phyloP scores from a whole-genome alignment of 2,797 vertebrate species.

The Furcifer pardalis region DNA sequence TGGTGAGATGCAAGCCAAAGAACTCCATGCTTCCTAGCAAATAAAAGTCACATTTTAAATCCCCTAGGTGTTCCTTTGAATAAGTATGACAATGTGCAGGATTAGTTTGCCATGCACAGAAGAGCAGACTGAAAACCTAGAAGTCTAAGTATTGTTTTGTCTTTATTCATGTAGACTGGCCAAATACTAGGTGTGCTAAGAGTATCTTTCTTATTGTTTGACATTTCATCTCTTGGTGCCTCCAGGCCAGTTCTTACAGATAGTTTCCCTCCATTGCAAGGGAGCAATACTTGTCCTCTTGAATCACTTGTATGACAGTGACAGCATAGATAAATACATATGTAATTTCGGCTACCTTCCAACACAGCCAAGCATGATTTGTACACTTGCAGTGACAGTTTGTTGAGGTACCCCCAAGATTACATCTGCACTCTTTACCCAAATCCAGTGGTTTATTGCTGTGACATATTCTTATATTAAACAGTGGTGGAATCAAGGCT shows the following conservation, averaged over 20 bases:
- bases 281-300: not conserved
- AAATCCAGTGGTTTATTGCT: not conserved
- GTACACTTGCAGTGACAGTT: not conserved
- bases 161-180: conserved; percentile 18
- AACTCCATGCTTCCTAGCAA: conserved; percentile 45
- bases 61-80: conserved; percentile 27
- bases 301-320: not conserved
- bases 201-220: conserved; percentile 16
- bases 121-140: not conserved
- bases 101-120: conserved; percentile 32
- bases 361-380: not conserved
- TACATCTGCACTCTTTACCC: not conserved
- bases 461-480: no score
- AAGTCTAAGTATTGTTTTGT: conserved; percentile 20
- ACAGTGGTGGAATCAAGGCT: no score
- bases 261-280: not conserved
- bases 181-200: not conserved
- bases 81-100: conserved; percentile 36
- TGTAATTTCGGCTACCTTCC: not conserved
- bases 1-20: conserved; percentile 29
- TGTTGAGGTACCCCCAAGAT: not conserved
- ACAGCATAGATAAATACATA: not conserved
- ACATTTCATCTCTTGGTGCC: conserved; percentile 16
- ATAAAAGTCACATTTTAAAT: conserved; percentile 39
- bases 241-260: not conserved